These are phyloP conservation scores for Pelvicachromis taeniatus DNA, from an alignment of 2,113 vertebrate species.

Conservation along the genomic window DNA sequence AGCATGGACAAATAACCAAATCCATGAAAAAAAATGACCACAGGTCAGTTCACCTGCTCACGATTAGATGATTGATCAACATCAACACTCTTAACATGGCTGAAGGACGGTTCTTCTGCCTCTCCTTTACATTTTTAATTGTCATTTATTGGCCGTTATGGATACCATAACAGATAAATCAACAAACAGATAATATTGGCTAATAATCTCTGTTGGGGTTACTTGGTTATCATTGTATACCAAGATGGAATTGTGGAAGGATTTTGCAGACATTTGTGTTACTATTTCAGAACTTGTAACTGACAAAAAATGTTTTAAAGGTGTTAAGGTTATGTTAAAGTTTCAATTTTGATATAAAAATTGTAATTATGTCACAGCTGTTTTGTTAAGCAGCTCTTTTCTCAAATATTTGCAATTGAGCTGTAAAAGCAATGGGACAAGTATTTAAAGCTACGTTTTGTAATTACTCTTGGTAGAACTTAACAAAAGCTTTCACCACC, in stretches of 20 bases:
- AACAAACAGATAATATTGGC: not conserved
- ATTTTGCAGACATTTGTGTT: not conserved
- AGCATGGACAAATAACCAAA: not conserved
- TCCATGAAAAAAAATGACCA: not conserved
- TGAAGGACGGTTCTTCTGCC: too few species aligned
- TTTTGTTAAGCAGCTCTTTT: not conserved
- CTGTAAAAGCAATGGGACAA: not conserved
- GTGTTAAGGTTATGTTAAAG: not conserved
- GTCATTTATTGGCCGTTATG: not conserved
- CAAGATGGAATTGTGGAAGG: not conserved
- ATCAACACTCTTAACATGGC: too few species aligned
- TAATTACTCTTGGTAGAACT: not conserved
- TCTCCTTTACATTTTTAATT: too few species aligned
- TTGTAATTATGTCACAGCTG: not conserved
- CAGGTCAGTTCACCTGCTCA: not conserved
- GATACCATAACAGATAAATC: not conserved
- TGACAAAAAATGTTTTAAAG: not conserved
- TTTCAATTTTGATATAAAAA: not conserved
- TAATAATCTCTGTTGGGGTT: not conserved
- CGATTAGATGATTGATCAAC: not conserved
- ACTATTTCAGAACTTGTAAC: not conserved
- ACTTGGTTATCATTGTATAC: not conserved
- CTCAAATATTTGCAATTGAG: not conserved
- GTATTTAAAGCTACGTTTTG: not conserved
- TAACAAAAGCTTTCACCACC: not conserved